Evolutionary conservation across 1,140 invertebrate genomes (phyloP).

Genomic region (Lordiphosa stackelbergi): DNA sequence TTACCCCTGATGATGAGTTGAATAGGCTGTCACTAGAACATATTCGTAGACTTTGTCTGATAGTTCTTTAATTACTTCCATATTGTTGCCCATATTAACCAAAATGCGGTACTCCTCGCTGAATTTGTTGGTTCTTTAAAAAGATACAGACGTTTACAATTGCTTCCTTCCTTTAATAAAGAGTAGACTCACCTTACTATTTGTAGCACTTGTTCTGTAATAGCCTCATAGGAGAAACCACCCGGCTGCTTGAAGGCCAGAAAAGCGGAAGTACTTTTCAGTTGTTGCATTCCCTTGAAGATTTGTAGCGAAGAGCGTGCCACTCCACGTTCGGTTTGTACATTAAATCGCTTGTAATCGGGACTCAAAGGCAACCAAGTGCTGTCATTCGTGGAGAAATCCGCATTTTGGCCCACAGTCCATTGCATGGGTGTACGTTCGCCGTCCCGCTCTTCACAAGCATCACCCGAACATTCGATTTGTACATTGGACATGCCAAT

Average conservation of each 20-base stretch:
- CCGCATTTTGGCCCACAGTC: slow-evolving; percentile 79
- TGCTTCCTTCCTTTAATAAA: rapidly evolving
- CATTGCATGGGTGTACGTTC: slow-evolving; percentile 84
- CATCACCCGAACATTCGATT: slow-evolving; percentile 78
- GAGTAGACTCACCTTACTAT: slow-evolving; percentile 47
- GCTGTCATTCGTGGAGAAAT: slow-evolving; percentile 80
- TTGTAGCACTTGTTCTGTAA: slow-evolving; percentile 62
- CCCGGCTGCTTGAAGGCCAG: slow-evolving; percentile 49
- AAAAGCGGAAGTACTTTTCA: slow-evolving; percentile 62
- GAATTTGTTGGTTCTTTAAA: slow-evolving; percentile 37
- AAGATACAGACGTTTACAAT: not conserved
- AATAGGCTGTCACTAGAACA: slow-evolving; percentile 53
- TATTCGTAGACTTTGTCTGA: slow-evolving; percentile 53
- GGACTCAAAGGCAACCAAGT: slow-evolving; percentile 84
- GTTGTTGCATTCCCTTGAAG: slow-evolving; percentile 58
- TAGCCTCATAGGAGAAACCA: slow-evolving; percentile 61
- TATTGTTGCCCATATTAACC: slow-evolving; percentile 57
- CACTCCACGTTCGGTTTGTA: slow-evolving; percentile 76
- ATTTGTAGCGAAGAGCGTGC: slow-evolving; percentile 62
- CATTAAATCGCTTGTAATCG: slow-evolving; percentile 79
- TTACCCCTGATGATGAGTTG: slow-evolving; percentile 51
- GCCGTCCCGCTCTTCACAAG: slow-evolving; percentile 79
- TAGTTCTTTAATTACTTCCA: slow-evolving; percentile 42
- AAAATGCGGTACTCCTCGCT: slow-evolving; percentile 67
- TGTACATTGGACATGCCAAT: slow-evolving; percentile 85